Evolutionary conservation across 1,140 invertebrate species (phyloP).

Genomic region (Eciton burchellii): DNA sequence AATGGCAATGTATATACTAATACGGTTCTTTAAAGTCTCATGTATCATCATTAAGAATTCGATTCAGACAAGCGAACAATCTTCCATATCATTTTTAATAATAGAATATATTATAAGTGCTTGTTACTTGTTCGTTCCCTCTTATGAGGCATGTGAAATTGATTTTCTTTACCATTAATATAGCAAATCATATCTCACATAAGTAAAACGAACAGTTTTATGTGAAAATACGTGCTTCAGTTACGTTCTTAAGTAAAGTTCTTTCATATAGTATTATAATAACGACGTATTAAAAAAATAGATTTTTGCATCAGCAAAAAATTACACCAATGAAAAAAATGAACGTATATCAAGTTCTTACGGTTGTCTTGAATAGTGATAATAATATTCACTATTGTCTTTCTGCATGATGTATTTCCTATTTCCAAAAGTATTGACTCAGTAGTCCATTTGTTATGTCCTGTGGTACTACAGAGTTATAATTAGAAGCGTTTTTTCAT

Average conservation of each 20-base stretch:
- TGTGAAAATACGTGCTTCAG: neutral
- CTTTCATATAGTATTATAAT: constrained; percentile 6
- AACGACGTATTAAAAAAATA: constrained; percentile 17
- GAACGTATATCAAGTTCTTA: neutral
- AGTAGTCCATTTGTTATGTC: neutral
- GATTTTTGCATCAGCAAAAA: neutral
- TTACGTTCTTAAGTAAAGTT: too few species aligned
- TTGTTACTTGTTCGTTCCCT: neutral
- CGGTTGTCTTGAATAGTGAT: neutral
- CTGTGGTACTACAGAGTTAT: neutral
- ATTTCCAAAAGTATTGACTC: constrained; percentile 9
- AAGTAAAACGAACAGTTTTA: constrained; percentile 11
- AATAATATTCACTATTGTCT: constrained; percentile 23
- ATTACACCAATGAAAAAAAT: neutral
- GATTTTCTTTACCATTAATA: neutral
- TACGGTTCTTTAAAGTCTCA: constrained; percentile 43
- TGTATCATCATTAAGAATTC: constrained; percentile 15
- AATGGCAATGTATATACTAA: constrained; percentile 61
- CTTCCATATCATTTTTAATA: constrained; percentile 19
- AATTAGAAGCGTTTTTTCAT: constrained; percentile 5
- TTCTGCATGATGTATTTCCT: constrained; percentile 18
- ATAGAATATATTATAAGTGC: neutral
- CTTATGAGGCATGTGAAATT: neutral
- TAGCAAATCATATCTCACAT: neutral
- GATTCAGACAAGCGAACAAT: constrained; percentile 16